Evolutionary conservation across 2,888 invertebrate species (phyloP).

Genomic region (Epirrhoe alternata): DNA sequence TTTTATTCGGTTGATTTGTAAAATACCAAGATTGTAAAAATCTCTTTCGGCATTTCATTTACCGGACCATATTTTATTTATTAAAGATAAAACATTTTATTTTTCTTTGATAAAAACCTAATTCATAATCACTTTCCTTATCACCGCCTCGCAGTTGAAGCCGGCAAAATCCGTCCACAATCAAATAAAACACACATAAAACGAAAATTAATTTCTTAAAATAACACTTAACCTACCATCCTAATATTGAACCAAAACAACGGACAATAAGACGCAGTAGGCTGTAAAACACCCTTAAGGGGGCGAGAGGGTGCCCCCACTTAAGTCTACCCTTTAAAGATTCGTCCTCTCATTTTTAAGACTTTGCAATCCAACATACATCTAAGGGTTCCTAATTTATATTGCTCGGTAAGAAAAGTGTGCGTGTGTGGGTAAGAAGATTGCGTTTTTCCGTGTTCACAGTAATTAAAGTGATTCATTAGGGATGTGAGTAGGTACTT

Average conservation of each 20-base stretch:
- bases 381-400: constrained; percentile 74
- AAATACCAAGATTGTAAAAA: no score
- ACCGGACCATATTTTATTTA: not conserved
- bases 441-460: constrained; percentile 82
- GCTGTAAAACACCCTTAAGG: constrained; percentile 71
- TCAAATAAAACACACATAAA: constrained; percentile 42
- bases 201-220: constrained; percentile 61
- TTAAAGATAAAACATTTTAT: not conserved
- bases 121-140: constrained; percentile 21
- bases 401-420: constrained; percentile 49
- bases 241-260: constrained; percentile 81
- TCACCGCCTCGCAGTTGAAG: constrained; percentile 10
- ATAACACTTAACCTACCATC: constrained; percentile 77
- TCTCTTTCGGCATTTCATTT: no score
- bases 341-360: constrained; percentile 85
- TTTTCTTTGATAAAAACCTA: constrained; percentile 15
- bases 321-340: constrained; percentile 85
- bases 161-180: constrained; percentile 34
- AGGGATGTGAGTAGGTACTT: constrained; percentile 54
- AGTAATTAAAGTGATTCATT: constrained; percentile 77
- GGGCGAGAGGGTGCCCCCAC: constrained; percentile 68
- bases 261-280: constrained; percentile 78
- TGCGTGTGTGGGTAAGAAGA: constrained; percentile 61
- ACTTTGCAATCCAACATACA: constrained; percentile 82
- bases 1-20: no score